Base-by-base conservation (phyloP, 2,797 vertebrate species). In the Rhinoraja longicauda region DNA sequence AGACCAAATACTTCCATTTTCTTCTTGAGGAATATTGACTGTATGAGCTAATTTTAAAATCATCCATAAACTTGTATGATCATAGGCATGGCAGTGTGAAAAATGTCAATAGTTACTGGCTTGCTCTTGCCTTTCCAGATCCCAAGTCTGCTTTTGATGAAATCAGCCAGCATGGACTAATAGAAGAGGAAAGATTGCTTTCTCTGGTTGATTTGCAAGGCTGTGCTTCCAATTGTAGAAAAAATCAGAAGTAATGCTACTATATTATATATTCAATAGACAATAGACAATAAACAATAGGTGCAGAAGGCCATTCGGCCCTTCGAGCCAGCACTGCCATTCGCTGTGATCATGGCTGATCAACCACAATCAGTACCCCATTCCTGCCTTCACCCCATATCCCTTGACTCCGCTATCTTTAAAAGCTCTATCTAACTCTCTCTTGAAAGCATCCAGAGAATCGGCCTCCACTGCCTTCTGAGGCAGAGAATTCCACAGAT, bases 71-170 rank as follows among this genome's bases (percentile, higher is more conserved):
- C 53, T 82, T 57, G 17, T 59, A 86, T 86, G 45, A 81, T 82
- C 79, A 57, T 45, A 82, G 82, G 45, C 79, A 78, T 78, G 77
- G 78, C 77, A 39, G 4, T 36, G 59, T 53, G 17, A 26, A 86
- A 84, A 86, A 62, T 62, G 82, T 86, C 82, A 86, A n/a, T 86
- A 82, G 57, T 57, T 86, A n/a, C 45, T 59, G 81, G 81, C 81
- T 24, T 57, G 15, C 13, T 32, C 57, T 86, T 62, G 82, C 86
- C 82, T 62, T 62, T 59, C 82, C 57, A 17, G 13, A 62, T 62
- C 57, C 62, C 13, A 62, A 26, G 12, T 29, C 57, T 62, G 29
- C 57, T 29, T 86, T 86, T 62, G 29, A 62, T 62, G 57, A 86
- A 29, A n/a, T n/a, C 82, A n/a, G 57, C n/a, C n/a, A 86, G n/a